Evolutionary conservation across 2,797 vertebrate species (phyloP).

Genomic region (Mus spretus): DNA sequence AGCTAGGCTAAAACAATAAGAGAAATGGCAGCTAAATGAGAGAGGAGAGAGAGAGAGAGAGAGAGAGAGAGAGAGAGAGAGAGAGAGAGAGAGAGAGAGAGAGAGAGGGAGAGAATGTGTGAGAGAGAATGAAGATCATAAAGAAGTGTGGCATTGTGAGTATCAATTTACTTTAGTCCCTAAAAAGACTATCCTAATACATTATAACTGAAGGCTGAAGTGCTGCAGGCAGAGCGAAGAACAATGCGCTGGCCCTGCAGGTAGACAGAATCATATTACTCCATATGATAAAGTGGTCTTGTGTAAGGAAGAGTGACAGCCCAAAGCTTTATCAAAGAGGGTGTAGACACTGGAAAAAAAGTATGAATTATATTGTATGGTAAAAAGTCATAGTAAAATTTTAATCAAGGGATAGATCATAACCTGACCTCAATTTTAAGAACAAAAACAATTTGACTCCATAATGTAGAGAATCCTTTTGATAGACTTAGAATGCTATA

Average conservation of each 20-base stretch:
- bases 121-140: background rate
- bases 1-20: background rate
- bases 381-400: background rate
- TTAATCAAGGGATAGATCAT: background rate
- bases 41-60: background rate
- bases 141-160: background rate
- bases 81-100: background rate
- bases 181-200: background rate
- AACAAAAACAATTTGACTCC: background rate
- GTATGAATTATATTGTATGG: background rate
- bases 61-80: background rate
- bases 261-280: background rate
- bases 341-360: background rate
- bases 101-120: too few species aligned
- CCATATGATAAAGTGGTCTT: background rate
- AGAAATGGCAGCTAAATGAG: background rate
- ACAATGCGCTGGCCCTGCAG: background rate
- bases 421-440: background rate
- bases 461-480: background rate
- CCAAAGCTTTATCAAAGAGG: background rate
- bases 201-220: background rate
- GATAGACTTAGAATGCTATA: too few species aligned
- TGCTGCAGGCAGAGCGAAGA: background rate
- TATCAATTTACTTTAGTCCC: background rate
- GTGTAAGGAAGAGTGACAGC: too few species aligned